Evolutionary conservation across 2,797 vertebrate species (phyloP), one percentile per base, ranked within the genome.

Genomic region (Eulemur mongoz): DNA sequence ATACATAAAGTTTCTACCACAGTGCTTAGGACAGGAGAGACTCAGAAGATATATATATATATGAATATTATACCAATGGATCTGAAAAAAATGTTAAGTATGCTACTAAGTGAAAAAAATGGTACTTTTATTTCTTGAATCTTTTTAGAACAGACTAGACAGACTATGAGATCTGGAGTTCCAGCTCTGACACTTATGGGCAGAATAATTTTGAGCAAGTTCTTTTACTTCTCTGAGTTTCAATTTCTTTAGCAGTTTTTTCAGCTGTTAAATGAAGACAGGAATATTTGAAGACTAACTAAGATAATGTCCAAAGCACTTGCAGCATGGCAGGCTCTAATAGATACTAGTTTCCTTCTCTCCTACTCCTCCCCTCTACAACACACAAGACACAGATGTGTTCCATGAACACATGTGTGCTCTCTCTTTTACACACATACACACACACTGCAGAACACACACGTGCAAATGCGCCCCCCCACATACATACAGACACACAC

Each of bases 351-450:
- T 23, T 72, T 59, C 45, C 50, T 67, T 75, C 43, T 45, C 43
- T 65, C 23, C 27, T 13, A 1, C 35, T 82, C 3, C 12, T 70
- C 11, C 20, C 48, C 73, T 52, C 15, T 7, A 14, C 6, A 23
- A 12, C 73, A 83, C 43, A 35, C 23, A 40, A 18, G 5, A 67
- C 15, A 40, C 1, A 65, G 3, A 32, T 2, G 0, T 7, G 45
- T 13, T 67, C n/a, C 4, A 30, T 1, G 48, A 38, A 10, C 30
- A 15, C 5, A 52, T 10, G 6, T 0, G 1, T 18, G 14, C 50
- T 52, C 48, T 52, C 20, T 79, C 73, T 35, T n/a, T 1, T 20
- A n/a, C 63, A 67, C 32, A n/a, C 32, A 18, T 1, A 14, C 35
- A 9, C 10, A 14, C n/a, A 9, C 10, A 27, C 32, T 2, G 30